Evolutionary conservation across 2,113 vertebrate species (phyloP), one percentile per base, ranked within the genome.

Genomic region (Melanerpes formicivorus): DNA sequence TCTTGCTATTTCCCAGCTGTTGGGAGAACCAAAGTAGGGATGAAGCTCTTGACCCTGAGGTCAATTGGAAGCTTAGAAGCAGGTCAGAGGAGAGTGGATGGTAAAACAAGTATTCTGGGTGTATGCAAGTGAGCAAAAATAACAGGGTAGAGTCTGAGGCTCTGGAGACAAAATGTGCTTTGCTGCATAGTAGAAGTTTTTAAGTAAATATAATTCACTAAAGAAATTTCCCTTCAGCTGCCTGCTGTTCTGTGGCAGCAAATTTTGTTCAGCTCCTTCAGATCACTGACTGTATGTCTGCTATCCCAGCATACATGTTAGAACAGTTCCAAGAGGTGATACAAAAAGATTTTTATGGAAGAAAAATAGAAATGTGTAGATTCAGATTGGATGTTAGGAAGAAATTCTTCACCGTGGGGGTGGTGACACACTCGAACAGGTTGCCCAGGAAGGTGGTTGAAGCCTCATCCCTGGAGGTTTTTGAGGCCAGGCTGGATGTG

Each of bases 41-140:
- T 95, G 92, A 93, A 95, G 83, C 88, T 94, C 88, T 96, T 95
- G 95, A 96, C 95, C 93, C 63, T 55, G 59, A 81, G 93, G 91
- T 95, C 91, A 93, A 75, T 93, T 80, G 90, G 87, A 88, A 95
- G 90, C 85, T 93, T 94, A 96, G 95, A 84, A 83, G 74, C 88
- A 88, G 93, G 85, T 93, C 90, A 93, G 75, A 93, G 87, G 85
- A 95, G 66, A 75, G 65, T 13, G 34, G 26, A 78, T 82, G 59
- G 74, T 86, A 78, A 90, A 95, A 85, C 56, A 83, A 93, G 72
- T 74, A 59, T 83, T 88, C 62, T 83, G 65, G 54, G 40, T 72
- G 15, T 94, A 91, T 95, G 82, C 76, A 90, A 94, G 79, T 46
- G 44, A 92, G 48, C 69, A 88, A 90, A 87, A 96, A 89, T 89